These are phyloP conservation scores for Microctenopoma stevenorrisi DNA, from an alignment of 2,797 vertebrate genomes.

Conservation along the genomic window DNA sequence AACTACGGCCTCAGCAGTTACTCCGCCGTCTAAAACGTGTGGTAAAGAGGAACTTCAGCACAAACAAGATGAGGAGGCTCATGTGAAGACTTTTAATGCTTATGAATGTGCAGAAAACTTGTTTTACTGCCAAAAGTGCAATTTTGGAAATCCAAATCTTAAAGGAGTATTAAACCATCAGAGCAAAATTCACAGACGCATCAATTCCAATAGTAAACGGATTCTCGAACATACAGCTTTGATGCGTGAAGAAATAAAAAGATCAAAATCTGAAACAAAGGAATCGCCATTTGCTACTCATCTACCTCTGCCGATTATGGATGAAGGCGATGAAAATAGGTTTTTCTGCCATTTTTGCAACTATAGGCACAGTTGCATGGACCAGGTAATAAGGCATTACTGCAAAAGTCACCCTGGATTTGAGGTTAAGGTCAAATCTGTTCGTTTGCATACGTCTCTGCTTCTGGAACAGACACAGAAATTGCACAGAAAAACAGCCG, in stretches of 20 bases:
- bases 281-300: slow-evolving; percentile 47
- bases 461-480: slow-evolving; percentile 22
- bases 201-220: fast-evolving
- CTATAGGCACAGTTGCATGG: slow-evolving; percentile 27
- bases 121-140: slow-evolving; percentile 75
- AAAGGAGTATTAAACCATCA: slow-evolving; percentile 68
- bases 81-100: fast-evolving
- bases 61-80: not conserved
- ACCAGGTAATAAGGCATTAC: slow-evolving; percentile 45
- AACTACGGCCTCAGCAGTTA: not conserved
- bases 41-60: not conserved
- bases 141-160: slow-evolving; percentile 61
- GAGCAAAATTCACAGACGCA: slow-evolving; percentile 23
- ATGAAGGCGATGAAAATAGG: slow-evolving; percentile 10
- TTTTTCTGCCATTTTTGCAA: slow-evolving; percentile 77
- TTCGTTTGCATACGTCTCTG: slow-evolving; percentile 42
- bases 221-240: slow-evolving; percentile 52
- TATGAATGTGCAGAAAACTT: slow-evolving; percentile 42
- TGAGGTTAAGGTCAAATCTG: fast-evolving
- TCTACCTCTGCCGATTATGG: slow-evolving; percentile 70
- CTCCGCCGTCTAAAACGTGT: not conserved
- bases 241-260: slow-evolving; percentile 48
- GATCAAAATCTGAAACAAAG: slow-evolving; percentile 23
- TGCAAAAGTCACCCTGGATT: slow-evolving; percentile 38
- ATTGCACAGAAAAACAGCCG: not conserved